A percentile compares a stretch with the other conserved stretches of the same genome.
phyloP scores from a whole-genome alignment of 2,888 invertebrate genomes.

The Mimumesa dahlbomi region DNA sequence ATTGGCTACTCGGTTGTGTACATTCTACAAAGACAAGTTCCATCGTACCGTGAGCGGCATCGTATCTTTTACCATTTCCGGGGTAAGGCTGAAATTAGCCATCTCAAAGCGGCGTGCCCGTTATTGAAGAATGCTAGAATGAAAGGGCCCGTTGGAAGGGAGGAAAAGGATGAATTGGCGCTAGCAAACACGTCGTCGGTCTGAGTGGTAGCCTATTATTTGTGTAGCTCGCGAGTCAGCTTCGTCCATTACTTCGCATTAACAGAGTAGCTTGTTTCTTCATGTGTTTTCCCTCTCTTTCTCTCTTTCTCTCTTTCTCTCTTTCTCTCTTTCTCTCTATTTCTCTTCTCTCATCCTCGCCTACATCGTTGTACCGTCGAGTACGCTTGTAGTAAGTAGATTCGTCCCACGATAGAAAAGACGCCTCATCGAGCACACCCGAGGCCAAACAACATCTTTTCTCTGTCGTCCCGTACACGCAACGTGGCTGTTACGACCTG shows the following conservation, averaged over 20 bases:
- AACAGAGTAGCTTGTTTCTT: conserved; percentile 64
- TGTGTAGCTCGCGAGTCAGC: conserved; percentile 61
- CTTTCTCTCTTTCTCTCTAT: conserved; percentile 16
- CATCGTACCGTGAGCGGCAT: conserved; percentile 10
- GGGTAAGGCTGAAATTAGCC: conserved; percentile 56
- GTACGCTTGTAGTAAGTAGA: conserved; percentile 9
- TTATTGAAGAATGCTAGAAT: conserved; percentile 48
- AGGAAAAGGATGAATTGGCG: conserved; percentile 53
- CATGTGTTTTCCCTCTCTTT: conserved; percentile 22
- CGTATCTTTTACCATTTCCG: conserved; percentile 35
- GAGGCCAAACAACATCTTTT: conserved; percentile 27
- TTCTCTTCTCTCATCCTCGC: conserved; percentile 13
- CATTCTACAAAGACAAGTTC: neutral
- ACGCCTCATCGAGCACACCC: conserved; percentile 22
- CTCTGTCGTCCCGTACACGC: conserved; percentile 12
- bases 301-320: conserved; percentile 26
- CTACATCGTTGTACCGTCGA: conserved; percentile 10
- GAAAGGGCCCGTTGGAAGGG: conserved; percentile 2
- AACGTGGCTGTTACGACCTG: conserved; percentile 31
- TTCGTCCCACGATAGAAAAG: conserved; percentile 25
- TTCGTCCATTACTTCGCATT: conserved; percentile 70
- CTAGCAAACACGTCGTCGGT: conserved; percentile 49
- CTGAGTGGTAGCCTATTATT: conserved; percentile 62
- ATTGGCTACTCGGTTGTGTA: conserved; percentile 14
- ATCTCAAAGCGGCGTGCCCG: conserved; percentile 59